Percentiles rank a stretch among this genome's conserved stretches.
phyloP scores from a whole-genome alignment of 2,113 vertebrate species.

The Hydropotes inermis region DNA sequence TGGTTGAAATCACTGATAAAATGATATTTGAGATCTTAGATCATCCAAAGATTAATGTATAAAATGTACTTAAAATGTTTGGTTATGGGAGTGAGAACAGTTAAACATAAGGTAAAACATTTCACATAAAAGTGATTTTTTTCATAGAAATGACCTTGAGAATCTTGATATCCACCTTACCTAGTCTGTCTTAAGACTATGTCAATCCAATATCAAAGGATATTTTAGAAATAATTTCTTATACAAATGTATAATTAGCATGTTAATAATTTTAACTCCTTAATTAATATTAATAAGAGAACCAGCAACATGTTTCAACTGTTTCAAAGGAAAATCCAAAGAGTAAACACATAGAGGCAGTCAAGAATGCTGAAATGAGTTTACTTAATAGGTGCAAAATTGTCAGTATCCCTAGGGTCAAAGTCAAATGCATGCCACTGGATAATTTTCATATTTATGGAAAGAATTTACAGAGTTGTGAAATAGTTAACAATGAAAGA shows the following conservation, averaged over 20 bases:
- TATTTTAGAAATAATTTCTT: background rate
- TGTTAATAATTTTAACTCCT: background rate
- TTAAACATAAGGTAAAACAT: background rate
- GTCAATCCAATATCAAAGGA: background rate
- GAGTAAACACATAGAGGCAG: background rate
- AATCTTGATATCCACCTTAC: background rate
- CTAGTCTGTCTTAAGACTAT: background rate
- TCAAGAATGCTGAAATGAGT: background rate
- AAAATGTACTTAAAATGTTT: background rate
- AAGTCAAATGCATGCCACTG: background rate
- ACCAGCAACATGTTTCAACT: background rate
- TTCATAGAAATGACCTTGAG: background rate
- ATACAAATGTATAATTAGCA: background rate
- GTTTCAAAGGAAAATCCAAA: background rate
- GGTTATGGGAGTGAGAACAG: background rate
- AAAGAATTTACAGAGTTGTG: background rate
- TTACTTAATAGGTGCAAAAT: background rate
- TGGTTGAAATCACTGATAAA: background rate
- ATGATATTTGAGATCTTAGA: background rate
- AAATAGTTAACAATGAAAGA: background rate
- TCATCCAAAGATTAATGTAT: background rate
- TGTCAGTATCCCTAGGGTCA: background rate
- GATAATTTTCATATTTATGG: background rate
- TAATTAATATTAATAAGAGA: background rate
- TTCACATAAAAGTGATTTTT: background rate